Conservation (phyloP, 53 echinoderm and acorn worm species). For the Arbacia lixula region DNA sequence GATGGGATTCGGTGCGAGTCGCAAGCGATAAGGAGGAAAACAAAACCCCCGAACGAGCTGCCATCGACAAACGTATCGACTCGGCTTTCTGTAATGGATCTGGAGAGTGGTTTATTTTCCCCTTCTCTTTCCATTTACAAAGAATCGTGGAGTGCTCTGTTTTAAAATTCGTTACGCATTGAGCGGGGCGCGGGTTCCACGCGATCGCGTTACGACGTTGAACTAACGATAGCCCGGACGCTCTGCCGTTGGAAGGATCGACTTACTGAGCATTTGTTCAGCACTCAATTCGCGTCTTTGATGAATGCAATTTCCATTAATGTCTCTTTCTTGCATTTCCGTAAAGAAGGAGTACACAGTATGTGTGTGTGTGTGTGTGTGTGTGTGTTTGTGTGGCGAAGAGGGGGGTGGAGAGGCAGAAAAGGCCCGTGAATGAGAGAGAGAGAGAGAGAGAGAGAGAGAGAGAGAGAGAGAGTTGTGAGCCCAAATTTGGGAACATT, state of each 20-base stretch:
- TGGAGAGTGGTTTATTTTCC: constrained; percentile 34
- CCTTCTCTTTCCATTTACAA: constrained; percentile 52
- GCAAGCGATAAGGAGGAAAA: constrained; percentile 12
- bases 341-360: background rate
- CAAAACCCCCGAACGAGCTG: constrained; percentile 26
- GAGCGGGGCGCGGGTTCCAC: background rate
- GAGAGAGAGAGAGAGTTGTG: constrained; percentile 9
- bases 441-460: background rate
- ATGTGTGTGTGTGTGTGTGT: too few relatives aligned
- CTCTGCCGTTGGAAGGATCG: constrained; percentile 43
- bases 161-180: constrained; percentile 57
- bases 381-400: too few relatives aligned
- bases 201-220: constrained; percentile 49
- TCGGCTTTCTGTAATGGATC: constrained; percentile 48
- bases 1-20: background rate
- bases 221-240: constrained; percentile 44
- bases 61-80: constrained; percentile 59
- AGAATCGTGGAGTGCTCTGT: constrained; percentile 40
- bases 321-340: constrained; percentile 19
- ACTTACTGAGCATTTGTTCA: constrained; percentile 44
- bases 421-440: background rate
- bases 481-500: constrained; percentile 46
- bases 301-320: constrained; percentile 58
- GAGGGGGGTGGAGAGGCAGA: too few relatives aligned
- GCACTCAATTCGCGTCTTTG: constrained; percentile 30